These are phyloP conservation scores for Scolopax bukidnonensis DNA, from an alignment of 2,797 vertebrate species.

Conservation along the genomic window DNA sequence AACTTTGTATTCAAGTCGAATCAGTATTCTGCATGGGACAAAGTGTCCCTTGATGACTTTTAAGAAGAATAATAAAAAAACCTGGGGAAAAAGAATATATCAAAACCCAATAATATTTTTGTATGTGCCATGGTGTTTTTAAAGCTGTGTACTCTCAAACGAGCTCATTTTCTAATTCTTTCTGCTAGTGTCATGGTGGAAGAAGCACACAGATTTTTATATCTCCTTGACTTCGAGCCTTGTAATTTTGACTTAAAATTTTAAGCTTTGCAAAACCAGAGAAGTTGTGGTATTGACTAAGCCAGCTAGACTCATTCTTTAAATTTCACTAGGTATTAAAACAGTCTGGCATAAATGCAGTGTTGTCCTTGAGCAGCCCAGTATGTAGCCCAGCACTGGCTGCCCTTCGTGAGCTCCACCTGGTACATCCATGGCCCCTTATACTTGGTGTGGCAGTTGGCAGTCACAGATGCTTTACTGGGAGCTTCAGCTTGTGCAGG, in stretches of 20 bases:
- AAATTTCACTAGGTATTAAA: not conserved
- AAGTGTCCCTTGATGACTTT: not conserved
- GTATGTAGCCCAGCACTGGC: fast-evolving
- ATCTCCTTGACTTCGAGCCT: not conserved
- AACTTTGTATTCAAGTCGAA: not conserved
- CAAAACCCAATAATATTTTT: not conserved
- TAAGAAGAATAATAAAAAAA: not conserved
- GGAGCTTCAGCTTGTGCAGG: not conserved
- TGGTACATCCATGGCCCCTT: not conserved
- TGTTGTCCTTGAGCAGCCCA: fast-evolving
- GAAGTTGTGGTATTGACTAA: not conserved
- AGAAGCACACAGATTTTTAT: not conserved
- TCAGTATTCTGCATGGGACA: not conserved
- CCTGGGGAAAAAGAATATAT: fast-evolving
- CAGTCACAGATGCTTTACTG: not conserved
- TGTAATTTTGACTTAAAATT: not conserved
- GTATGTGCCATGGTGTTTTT: not conserved
- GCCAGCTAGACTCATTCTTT: not conserved
- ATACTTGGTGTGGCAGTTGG: not conserved
- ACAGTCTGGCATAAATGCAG: not conserved
- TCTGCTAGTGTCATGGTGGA: not conserved
- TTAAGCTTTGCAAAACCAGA: not conserved
- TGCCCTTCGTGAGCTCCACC: fast-evolving
- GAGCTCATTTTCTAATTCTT: not conserved
- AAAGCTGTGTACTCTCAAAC: not conserved